Evolutionary conservation across 2,113 vertebrate genomes (phyloP), one percentile per base, ranked within the genome.

Genomic region (Cheilinus undulatus): DNA sequence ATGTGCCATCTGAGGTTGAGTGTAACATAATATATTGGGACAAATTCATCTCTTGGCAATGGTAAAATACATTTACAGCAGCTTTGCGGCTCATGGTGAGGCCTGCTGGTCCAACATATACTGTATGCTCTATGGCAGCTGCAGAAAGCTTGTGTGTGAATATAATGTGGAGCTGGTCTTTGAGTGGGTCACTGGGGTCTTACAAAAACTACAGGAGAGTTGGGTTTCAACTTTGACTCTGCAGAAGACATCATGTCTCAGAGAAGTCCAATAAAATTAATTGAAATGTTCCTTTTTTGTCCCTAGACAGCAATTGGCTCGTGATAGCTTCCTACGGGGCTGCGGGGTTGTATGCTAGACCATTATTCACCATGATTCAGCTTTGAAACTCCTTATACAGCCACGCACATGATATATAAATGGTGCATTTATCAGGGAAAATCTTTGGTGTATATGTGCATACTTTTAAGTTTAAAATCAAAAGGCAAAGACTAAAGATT

Each of bases 181-280:
- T 22, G 36, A 69, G 32, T 11, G 59, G 60, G 27, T 58, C 60
- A 46, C 72, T 71, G 49, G 54, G 27, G 60, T 73, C 42, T 69
- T 34, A 71, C 59, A 73, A 63, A 40, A 70, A 82, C 85, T 83
- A 68, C 51, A 76, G 56, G 69, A 32, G 72, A 52, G 63, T 84
- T 77, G 62, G 49, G 69, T 91, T 91, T 90, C 84, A 73, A 61
- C 49, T 67, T 10, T 3, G 53, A 58, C 60, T 91, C 91, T 92
- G 91, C 69, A 90, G 54, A 91, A 89, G 73, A 48, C 79, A 90
- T 90, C 69, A 80, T 2, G 36, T 56, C 45, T 46, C 45, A 60
- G 67, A 50, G 32, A 59, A 66, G 57, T 58, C 34, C 68, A 42
- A 63, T 60, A 43, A 73, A 81, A 72, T 30, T 61, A 81, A 90